Evolutionary conservation across 2,113 vertebrate genomes (phyloP).

Genomic region (Lycaon pictus): DNA sequence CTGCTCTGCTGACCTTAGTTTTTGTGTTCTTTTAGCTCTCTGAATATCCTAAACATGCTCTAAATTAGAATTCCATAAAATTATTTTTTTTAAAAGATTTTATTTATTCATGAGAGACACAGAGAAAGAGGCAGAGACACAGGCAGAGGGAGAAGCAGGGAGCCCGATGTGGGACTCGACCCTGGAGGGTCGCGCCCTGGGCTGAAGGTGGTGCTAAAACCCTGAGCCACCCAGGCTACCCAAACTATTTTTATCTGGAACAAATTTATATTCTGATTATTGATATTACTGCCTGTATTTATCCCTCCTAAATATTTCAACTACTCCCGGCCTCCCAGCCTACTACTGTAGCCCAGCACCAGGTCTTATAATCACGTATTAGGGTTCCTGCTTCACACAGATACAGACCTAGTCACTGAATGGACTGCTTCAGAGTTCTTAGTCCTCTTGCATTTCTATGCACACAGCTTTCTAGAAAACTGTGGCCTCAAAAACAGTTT

Average conservation of each 20-base stretch:
- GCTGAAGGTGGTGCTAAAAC: too few relatives aligned
- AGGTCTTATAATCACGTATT: not conserved
- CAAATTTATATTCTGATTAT: not conserved
- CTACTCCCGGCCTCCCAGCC: not conserved
- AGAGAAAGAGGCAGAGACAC: too few relatives aligned
- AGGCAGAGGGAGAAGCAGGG: too few relatives aligned
- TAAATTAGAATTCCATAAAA: not conserved
- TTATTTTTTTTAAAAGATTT: not conserved
- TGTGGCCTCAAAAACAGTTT: not conserved
- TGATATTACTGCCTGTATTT: not conserved
- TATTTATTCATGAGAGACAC: too few relatives aligned
- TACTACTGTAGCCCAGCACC: not conserved
- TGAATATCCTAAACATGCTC: not conserved
- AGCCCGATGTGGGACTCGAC: too few relatives aligned
- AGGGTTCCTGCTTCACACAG: not conserved
- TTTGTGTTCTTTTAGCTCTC: not conserved
- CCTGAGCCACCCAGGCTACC: too few relatives aligned
- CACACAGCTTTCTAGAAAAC: not conserved
- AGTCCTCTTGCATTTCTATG: not conserved
- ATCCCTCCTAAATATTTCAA: not conserved
- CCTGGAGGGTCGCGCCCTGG: too few relatives aligned
- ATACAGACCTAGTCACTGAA: not conserved
- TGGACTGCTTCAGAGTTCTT: not conserved
- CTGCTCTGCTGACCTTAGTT: not conserved
- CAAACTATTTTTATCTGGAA: slow-evolving; percentile 32